Conservation (phyloP, 2,797 vertebrate species). For the Cyclura pinguis region DNA sequence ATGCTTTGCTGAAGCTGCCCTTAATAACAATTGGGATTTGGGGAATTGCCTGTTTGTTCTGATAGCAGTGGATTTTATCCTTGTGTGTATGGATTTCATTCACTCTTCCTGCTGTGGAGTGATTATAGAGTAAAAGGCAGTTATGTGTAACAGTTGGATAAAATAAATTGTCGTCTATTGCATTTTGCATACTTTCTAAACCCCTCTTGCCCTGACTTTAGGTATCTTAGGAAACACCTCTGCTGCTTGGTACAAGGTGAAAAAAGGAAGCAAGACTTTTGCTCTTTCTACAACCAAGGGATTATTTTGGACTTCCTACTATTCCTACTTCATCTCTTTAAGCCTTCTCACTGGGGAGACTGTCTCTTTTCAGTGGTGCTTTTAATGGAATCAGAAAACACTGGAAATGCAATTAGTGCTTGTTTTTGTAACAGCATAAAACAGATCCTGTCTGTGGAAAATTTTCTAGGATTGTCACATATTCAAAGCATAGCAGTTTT, state of each 20-base stretch:
- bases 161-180: constrained; percentile 2
- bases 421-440: background rate
- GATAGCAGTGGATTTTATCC: background rate
- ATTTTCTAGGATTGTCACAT: background rate
- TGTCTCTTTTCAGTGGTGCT: background rate
- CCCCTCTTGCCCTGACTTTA: background rate
- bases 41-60: constrained; percentile 14
- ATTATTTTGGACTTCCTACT: background rate
- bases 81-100: background rate
- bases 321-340: background rate
- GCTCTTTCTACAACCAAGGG: background rate
- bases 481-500: background rate
- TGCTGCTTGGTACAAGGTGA: background rate
- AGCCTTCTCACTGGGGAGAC: background rate
- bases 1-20: background rate
- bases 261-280: background rate
- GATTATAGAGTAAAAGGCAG: background rate
- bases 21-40: constrained; percentile 18
- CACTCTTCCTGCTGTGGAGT: background rate
- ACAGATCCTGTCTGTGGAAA: background rate
- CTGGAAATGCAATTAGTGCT: background rate
- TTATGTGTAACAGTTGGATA: background rate
- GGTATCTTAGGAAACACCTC: background rate
- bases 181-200: background rate
- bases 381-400: background rate